Evolutionary conservation across 2,888 invertebrate species (phyloP).

Genomic region (Enoplolaimus lenunculus): DNA sequence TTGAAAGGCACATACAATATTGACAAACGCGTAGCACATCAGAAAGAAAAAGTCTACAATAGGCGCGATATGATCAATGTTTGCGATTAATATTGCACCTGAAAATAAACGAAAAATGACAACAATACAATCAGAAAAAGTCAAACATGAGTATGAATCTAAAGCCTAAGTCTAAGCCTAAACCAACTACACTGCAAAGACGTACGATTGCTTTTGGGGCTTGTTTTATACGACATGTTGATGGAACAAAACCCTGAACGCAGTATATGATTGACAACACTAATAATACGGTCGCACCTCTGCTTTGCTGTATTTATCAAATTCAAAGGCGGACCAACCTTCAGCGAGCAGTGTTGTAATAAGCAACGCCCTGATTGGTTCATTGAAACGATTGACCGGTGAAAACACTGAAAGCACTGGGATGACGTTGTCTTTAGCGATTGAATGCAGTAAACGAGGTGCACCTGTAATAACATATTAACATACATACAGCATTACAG

Average conservation of each 20-base stretch:
- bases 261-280: too few species aligned
- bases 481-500: too few species aligned
- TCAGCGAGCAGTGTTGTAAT: slow-evolving; percentile 57
- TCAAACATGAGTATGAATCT: too few species aligned
- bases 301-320: too few species aligned
- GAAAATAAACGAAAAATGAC: slow-evolving; percentile 29
- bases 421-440: slow-evolving; percentile 91
- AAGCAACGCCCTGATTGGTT: slow-evolving; percentile 83
- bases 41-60: slow-evolving; percentile 62
- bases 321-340: too few species aligned
- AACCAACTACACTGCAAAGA: too few species aligned
- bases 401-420: slow-evolving; percentile 85
- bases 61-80: slow-evolving; percentile 90
- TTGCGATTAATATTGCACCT: slow-evolving; percentile 65
- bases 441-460: slow-evolving; percentile 62
- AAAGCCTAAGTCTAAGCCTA: too few species aligned
- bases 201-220: too few species aligned
- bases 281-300: too few species aligned
- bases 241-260: too few species aligned
- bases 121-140: not conserved
- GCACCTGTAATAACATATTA: slow-evolving; percentile 42
- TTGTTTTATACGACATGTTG: too few species aligned
- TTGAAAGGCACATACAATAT: slow-evolving; percentile 92
- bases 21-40: slow-evolving; percentile 99
- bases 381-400: slow-evolving; percentile 78